Conservation (phyloP, 1,140 invertebrate genomes). For the Drosophila micromelanica region DNA sequence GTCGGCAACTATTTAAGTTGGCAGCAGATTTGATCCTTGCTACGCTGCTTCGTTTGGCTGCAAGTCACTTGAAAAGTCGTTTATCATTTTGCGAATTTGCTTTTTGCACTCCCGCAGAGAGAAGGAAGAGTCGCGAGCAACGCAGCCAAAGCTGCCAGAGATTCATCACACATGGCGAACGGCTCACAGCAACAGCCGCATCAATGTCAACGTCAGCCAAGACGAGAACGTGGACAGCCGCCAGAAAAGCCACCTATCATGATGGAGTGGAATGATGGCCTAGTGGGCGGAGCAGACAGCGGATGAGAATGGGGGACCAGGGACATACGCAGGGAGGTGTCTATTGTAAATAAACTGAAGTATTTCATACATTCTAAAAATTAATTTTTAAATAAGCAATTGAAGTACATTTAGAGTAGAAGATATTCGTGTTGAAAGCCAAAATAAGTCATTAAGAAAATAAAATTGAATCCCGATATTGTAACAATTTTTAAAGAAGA, state of each 20-base stretch:
- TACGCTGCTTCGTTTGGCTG: conserved; percentile 56
- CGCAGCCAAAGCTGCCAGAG: conserved; percentile 59
- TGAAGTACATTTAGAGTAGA: too few relatives aligned
- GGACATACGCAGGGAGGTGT: too few relatives aligned
- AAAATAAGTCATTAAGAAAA: too few relatives aligned
- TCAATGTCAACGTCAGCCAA: conserved; percentile 72
- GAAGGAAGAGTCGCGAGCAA: conserved; percentile 16
- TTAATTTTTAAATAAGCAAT: too few relatives aligned
- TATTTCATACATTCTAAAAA: too few relatives aligned
- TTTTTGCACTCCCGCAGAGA: conserved; percentile 29
- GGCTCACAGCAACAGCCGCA: conserved; percentile 63
- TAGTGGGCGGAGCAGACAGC: conserved; percentile 8
- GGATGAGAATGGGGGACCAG: too few relatives aligned
- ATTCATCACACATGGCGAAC: conserved; percentile 68
- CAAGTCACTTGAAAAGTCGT: conserved; percentile 83
- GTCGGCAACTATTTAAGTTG: conserved; percentile 39
- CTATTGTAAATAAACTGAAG: too few relatives aligned
- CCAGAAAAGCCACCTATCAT: conserved; percentile 60
- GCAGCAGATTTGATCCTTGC: conserved; percentile 57
- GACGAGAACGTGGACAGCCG: conserved; percentile 56
- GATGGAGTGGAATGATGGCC: conserved; percentile 16
- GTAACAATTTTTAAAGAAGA: too few relatives aligned
- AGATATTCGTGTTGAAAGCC: too few relatives aligned
- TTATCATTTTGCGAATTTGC: conserved; percentile 76
- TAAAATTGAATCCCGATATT: too few relatives aligned